Evolutionary conservation across 2,888 invertebrate genomes (phyloP).

Genomic region (Sycophila texana): DNA sequence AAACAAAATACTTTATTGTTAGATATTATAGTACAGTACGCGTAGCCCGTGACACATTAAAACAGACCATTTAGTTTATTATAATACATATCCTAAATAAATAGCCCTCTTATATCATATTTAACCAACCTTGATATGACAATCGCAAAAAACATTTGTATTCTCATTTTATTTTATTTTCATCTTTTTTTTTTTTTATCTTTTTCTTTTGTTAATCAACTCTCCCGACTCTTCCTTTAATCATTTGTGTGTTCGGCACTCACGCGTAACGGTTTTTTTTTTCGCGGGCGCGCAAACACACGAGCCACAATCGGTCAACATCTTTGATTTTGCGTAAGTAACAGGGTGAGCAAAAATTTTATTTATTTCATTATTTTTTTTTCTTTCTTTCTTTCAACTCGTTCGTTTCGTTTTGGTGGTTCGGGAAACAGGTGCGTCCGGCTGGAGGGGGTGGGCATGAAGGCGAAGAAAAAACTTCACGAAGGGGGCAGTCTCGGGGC

Average conservation of each 20-base stretch:
- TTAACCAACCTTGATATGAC: constrained; percentile 75
- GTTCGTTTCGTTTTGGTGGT: constrained; percentile 9
- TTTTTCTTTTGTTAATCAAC: constrained; percentile 1
- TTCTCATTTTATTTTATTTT: constrained; percentile 7
- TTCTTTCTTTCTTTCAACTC: not conserved
- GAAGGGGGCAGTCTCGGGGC: constrained; percentile 26
- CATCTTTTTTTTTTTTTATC: not conserved
- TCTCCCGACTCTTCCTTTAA: too few relatives aligned
- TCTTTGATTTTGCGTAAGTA: constrained; percentile 68
- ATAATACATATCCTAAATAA: constrained; percentile 73
- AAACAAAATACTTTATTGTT: constrained; percentile 76
- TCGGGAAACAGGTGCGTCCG: not conserved
- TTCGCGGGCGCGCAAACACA: constrained; percentile 10
- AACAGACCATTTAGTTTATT: constrained; percentile 73
- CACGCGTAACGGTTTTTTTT: not conserved
- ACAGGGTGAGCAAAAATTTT: constrained; percentile 65
- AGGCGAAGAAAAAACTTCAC: constrained; percentile 34
- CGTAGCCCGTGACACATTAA: constrained; percentile 76
- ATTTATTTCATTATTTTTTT: too few relatives aligned
- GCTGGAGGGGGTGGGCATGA: not conserved
- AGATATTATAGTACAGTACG: constrained; percentile 75
- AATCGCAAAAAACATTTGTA: constrained; percentile 63
- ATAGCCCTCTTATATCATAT: constrained; percentile 72
- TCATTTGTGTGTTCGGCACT: not conserved
- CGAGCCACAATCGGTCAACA: constrained; percentile 66